Evolutionary conservation across 1,140 invertebrate species (phyloP), one percentile per base, ranked within the genome.

Genomic region (Sarcophaga bullata): DNA sequence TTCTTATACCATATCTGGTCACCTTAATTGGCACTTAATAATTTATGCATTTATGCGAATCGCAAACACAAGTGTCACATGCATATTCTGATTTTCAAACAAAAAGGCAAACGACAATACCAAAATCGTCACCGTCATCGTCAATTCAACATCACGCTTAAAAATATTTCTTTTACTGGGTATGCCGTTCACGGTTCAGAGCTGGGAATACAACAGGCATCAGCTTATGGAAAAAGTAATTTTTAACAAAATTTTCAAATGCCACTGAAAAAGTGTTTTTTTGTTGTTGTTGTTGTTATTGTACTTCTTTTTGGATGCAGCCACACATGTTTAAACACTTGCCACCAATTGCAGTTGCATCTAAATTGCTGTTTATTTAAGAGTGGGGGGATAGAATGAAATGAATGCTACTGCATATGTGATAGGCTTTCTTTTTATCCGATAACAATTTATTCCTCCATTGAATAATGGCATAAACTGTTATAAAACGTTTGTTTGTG

Each of bases 81-180:
- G 62, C 17, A 68, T 68, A 68, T 68, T 68, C 62, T 68, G 62
- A 68, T 68, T 68, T 68, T 68, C 17, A 68, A 8, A n/a, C n/a
- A 68, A 68, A 19, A 19, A 68, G 19, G 19, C 6, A 68, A 17
- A 68, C n/a, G 19, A 68, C n/a, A 68, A 68, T 19, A 19, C 54
- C 11, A 68, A 68, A 68, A 68, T 37, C 25, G 25, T 37, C 25
- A 37, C 25, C 25, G 25, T 37, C 25, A 37, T 37, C 62, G 17
- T 68, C n/a, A 68, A 68, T n/a, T 25, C 9, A 19, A 19, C 62
- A 68, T 68, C 62, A 68, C 62, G 62, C 62, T 68, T 68, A 37
- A 37, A 37, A 37, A 37, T 37, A 37, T 37, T 37, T 37, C 25
- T 37, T 37, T 37, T 37, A 37, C 25, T 19, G 17, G 50, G 50